Evolutionary conservation across 2,888 invertebrate species (phyloP).

Genomic region (Gandaritis pyraliata): DNA sequence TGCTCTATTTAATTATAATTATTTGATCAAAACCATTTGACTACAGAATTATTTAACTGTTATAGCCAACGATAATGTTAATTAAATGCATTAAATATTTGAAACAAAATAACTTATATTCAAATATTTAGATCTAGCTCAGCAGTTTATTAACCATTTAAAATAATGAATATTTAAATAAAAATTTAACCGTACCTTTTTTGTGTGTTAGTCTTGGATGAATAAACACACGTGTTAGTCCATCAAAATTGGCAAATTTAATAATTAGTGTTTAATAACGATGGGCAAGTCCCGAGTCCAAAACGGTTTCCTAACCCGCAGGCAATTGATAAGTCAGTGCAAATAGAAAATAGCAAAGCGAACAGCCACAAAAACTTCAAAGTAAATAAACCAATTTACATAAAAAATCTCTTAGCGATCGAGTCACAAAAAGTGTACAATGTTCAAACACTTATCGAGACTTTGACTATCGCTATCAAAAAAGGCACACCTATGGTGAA

Average conservation of each 20-base stretch:
- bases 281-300: too few relatives aligned
- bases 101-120: conserved; percentile 5
- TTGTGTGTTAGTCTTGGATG: too few relatives aligned
- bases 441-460: conserved; percentile 50
- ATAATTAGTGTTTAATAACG: too few relatives aligned
- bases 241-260: too few relatives aligned
- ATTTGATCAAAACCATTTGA: conserved; percentile 14
- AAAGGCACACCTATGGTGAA: conserved; percentile 48
- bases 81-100: conserved; percentile 15
- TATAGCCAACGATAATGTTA: conserved; percentile 8
- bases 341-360: conserved; percentile 18
- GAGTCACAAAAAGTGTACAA: conserved; percentile 46
- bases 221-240: too few relatives aligned
- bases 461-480: conserved; percentile 50
- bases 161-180: too few relatives aligned
- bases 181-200: too few relatives aligned
- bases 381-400: conserved; percentile 31
- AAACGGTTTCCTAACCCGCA: too few relatives aligned
- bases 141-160: too few relatives aligned
- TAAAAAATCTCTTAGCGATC: conserved; percentile 40
- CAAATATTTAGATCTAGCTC: conserved; percentile 12
- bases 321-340: background rate
- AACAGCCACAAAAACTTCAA: conserved; percentile 18
- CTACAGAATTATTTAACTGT: conserved; percentile 6
- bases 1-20: conserved; percentile 12